Conservation (phyloP, 2,797 vertebrate species). For the Anguilla anguilla region DNA sequence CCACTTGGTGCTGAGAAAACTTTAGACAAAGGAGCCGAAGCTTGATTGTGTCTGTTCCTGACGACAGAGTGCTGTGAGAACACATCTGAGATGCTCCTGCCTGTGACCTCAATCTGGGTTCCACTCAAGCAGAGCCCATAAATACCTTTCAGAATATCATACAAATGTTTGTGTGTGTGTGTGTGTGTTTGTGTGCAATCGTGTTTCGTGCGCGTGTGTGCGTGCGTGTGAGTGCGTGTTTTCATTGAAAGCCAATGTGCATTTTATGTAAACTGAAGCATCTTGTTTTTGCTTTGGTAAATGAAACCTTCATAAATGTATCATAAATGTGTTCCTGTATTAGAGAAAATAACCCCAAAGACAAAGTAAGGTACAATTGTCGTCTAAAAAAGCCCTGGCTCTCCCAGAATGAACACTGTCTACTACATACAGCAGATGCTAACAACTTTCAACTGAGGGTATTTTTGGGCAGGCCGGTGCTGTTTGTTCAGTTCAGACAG, state of each 20-base stretch:
- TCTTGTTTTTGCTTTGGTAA: not conserved
- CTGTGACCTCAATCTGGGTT: not conserved
- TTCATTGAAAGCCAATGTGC: not conserved
- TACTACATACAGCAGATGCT: not conserved
- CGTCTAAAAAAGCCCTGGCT: not conserved
- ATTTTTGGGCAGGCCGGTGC: not conserved
- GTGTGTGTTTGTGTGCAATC: not conserved
- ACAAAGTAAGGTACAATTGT: not conserved
- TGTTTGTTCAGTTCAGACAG: not conserved
- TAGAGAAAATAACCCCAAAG: not conserved
- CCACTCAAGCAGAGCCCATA: not conserved
- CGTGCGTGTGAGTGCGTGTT: too few species aligned
- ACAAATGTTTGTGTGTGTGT: not conserved
- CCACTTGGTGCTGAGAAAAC: slow-evolving; percentile 38
- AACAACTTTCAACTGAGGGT: not conserved
- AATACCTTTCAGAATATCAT: too few species aligned
- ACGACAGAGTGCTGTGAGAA: not conserved
- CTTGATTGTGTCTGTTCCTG: slow-evolving; percentile 20
- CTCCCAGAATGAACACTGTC: not conserved
- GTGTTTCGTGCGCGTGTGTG: too few species aligned
- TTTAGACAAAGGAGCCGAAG: slow-evolving; percentile 61
- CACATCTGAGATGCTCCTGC: not conserved
- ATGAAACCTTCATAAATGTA: not conserved
- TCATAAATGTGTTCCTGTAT: not conserved
- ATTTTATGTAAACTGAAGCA: not conserved